phyloP scores from a whole-genome alignment of 2,797 vertebrate species.

The Denticeps clupeoides region DNA sequence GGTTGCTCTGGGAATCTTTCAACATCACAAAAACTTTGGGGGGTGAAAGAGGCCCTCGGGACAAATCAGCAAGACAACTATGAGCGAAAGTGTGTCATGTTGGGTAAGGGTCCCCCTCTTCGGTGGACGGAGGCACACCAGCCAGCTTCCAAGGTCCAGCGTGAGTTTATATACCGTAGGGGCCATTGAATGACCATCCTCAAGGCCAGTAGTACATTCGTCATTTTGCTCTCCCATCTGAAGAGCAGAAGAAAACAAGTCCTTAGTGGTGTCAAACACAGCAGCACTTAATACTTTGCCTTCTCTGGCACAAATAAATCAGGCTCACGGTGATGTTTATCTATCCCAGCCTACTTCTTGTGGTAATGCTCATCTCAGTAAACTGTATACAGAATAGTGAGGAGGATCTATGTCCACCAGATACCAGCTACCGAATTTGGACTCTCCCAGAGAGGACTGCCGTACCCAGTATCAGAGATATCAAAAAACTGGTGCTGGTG shows the following conservation, averaged over 20 bases:
- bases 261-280: background rate
- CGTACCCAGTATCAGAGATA: too few species aligned
- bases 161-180: background rate
- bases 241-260: conserved; percentile 12
- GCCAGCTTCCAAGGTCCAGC: background rate
- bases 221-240: conserved; percentile 6
- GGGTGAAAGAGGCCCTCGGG: background rate
- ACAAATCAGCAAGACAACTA: conserved; percentile 10
- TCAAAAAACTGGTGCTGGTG: too few species aligned
- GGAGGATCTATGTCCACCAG: too few species aligned
- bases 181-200: background rate
- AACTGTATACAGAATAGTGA: too few species aligned
- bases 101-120: background rate
- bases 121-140: background rate
- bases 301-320: conserved; percentile 11
- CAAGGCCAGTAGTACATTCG: background rate
- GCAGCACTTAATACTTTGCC: background rate
- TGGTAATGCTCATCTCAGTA: too few species aligned
- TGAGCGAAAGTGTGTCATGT: background rate
- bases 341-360: too few species aligned
- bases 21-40: conserved; percentile 3
- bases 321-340: background rate
- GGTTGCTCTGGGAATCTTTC: conserved; percentile 9
- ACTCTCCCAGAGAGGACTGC: too few species aligned
- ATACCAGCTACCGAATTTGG: too few species aligned